phyloP scores from a whole-genome alignment of 1,140 invertebrate species.

The Scaptodrosophila lebanonensis region DNA sequence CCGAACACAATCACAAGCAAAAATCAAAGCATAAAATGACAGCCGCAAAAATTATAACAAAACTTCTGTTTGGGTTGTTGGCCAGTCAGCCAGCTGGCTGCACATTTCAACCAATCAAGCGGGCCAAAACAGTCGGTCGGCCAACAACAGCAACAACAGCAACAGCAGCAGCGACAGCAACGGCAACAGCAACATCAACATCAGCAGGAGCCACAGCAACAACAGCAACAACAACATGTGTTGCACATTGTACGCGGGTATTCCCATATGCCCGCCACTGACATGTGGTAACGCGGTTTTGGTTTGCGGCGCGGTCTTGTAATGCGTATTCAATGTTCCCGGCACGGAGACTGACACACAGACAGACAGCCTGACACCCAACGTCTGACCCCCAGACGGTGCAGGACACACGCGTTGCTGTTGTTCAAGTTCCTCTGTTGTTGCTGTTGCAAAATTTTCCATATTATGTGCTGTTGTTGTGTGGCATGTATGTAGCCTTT shows the following conservation, averaged over 20 bases:
- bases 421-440: slow-evolving; percentile 10
- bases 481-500: slow-evolving; percentile 60
- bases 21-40: slow-evolving; percentile 63
- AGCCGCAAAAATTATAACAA: slow-evolving; percentile 64
- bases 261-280: slow-evolving; percentile 70
- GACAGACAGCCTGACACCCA: slow-evolving; percentile 33
- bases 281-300: slow-evolving; percentile 73
- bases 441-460: slow-evolving; percentile 41
- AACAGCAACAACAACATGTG: slow-evolving; percentile 59
- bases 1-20: slow-evolving; percentile 6
- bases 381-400: slow-evolving; percentile 57
- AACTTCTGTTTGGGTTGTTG: slow-evolving; percentile 31
- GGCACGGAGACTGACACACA: too few relatives aligned
- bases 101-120: slow-evolving; percentile 64
- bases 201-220: slow-evolving; percentile 16
- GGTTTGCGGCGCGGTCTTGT: slow-evolving; percentile 65
- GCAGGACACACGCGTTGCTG: slow-evolving; percentile 59
- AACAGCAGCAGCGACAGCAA: slow-evolving; percentile 18
- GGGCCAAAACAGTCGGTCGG: slow-evolving; percentile 55
- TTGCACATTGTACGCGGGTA: slow-evolving; percentile 63
- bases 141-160: slow-evolving; percentile 41
- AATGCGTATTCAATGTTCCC: slow-evolving; percentile 72
- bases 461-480: slow-evolving; percentile 52
- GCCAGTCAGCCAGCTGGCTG: slow-evolving; percentile 4
- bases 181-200: slow-evolving; percentile 31